A percentile compares a stretch with the other conserved stretches of the same genome.
These are phyloP conservation scores for Dascyllus trimaculatus DNA, from an alignment of 2,113 vertebrate species.

Conservation along the genomic window DNA sequence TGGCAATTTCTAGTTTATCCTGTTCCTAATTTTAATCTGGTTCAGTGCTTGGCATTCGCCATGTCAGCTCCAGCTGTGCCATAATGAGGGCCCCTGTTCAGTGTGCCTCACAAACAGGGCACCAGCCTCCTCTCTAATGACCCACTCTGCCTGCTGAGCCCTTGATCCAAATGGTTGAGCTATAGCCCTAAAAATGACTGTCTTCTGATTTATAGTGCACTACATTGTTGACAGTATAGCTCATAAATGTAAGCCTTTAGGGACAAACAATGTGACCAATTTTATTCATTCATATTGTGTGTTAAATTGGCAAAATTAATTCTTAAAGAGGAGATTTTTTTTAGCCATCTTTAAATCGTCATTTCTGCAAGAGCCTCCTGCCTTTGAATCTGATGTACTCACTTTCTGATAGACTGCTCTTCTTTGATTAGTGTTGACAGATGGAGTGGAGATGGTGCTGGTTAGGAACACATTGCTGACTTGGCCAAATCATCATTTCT, in stretches of 20 bases:
- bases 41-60: slow-evolving; percentile 53
- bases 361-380: too few species aligned
- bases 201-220: not conserved
- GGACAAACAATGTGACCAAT: not conserved
- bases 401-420: too few species aligned
- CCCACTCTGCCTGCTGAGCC: slow-evolving; percentile 31
- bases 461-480: too few species aligned
- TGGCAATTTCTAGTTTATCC: slow-evolving; percentile 48
- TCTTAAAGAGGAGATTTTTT: too few species aligned
- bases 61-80: slow-evolving; percentile 65
- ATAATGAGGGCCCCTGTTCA: slow-evolving; percentile 61
- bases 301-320: too few species aligned
- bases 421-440: too few species aligned
- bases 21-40: slow-evolving; percentile 43
- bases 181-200: not conserved
- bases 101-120: slow-evolving; percentile 16
- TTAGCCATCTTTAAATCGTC: too few species aligned
- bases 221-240: too few species aligned
- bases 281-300: not conserved
- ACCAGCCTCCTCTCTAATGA: slow-evolving; percentile 36
- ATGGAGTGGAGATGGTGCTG: too few species aligned
- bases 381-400: too few species aligned
- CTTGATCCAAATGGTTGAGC: not conserved
- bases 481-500: not conserved
- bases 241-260: not conserved